phyloP scores from a whole-genome alignment of 2,888 invertebrate genomes.

The Megaustenia siamemsis region DNA sequence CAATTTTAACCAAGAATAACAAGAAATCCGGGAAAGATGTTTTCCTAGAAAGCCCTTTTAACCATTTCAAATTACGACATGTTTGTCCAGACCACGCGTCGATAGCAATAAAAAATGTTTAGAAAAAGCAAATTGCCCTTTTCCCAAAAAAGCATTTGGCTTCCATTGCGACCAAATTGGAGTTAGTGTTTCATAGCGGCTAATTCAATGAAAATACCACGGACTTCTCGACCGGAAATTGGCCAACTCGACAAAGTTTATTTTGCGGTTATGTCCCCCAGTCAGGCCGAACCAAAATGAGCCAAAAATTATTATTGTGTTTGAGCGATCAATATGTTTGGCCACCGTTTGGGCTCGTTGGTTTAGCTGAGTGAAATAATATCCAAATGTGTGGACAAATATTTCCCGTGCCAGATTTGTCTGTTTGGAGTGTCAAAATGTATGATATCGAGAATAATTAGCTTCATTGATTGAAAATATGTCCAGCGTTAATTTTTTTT shows the following conservation, averaged over 20 bases:
- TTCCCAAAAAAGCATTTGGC: conserved; percentile 1
- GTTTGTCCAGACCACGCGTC: conserved; percentile 11
- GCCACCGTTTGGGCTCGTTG: not conserved
- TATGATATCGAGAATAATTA: not conserved
- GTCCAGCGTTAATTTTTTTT: not conserved
- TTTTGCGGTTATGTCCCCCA: conserved; percentile 38
- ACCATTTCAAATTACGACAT: conserved; percentile 40
- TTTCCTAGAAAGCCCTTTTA: conserved; percentile 22
- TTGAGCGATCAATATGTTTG: conserved; percentile 4
- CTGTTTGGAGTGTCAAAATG: conserved; percentile 10
- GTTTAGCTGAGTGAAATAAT: conserved; percentile 17
- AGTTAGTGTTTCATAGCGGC: not conserved
- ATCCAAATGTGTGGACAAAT: conserved; percentile 16
- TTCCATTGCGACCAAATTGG: conserved; percentile 46
- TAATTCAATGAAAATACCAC: conserved; percentile 54
- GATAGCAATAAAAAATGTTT: conserved; percentile 36
- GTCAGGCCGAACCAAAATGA: not conserved
- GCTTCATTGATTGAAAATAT: not conserved
- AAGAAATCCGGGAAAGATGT: conserved; percentile 1
- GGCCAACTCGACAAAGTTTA: conserved; percentile 50
- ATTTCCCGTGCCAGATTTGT: conserved; percentile 23
- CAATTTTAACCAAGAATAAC: conserved; percentile 8
- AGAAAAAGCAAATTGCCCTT: conserved; percentile 28
- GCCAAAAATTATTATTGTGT: conserved; percentile 35
- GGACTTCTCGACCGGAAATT: conserved; percentile 42